These are phyloP conservation scores for Plotosus lineatus DNA, from an alignment of 2,113 vertebrate genomes.

Conservation along the genomic window DNA sequence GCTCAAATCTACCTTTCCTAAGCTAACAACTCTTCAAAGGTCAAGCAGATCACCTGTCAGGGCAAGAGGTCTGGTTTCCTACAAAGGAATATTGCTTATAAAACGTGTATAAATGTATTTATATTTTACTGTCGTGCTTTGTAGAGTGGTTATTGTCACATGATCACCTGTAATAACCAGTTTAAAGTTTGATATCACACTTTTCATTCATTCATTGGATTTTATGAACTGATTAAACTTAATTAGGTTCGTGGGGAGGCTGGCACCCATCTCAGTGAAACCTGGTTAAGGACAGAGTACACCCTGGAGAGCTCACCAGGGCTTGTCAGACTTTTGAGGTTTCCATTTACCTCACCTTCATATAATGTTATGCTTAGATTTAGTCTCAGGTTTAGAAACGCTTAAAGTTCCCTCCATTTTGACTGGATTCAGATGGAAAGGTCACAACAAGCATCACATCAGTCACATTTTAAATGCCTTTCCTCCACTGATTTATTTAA, in stretches of 20 bases:
- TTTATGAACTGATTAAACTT: no score
- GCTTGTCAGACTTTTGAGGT: not conserved
- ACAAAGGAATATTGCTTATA: not conserved
- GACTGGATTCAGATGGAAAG: not conserved
- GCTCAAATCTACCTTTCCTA: not conserved
- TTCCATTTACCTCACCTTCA: not conserved
- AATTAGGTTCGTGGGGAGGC: no score
- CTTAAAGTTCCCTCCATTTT: not conserved
- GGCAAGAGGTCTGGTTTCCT: not conserved
- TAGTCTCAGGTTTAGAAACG: not conserved
- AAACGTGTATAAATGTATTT: not conserved
- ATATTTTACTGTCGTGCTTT: not conserved
- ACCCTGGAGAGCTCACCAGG: no score
- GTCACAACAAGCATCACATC: not conserved
- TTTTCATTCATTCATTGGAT: no score
- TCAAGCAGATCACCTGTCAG: constrained; percentile 1
- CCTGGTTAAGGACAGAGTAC: no score
- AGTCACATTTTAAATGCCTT: not conserved
- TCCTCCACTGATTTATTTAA: not conserved
- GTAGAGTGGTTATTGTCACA: not conserved
- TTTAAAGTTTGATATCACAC: no score
- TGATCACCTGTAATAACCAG: not conserved
- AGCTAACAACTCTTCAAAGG: not conserved
- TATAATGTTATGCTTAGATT: not conserved
- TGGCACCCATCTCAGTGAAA: no score